Evolutionary conservation across 2,113 vertebrate species (phyloP).

Genomic region (Neodontobutis hainanensis): DNA sequence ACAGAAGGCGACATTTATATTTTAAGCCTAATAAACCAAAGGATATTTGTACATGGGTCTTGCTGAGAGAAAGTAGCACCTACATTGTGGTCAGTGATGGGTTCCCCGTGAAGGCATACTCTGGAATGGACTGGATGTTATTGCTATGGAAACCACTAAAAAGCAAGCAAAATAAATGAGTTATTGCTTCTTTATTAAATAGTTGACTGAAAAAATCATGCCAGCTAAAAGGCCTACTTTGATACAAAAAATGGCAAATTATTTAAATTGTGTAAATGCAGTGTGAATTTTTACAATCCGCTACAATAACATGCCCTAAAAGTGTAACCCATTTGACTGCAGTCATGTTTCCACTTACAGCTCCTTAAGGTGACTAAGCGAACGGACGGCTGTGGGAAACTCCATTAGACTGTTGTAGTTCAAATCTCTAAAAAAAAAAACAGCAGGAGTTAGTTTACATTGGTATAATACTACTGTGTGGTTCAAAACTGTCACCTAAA

Average conservation of each 20-base stretch:
- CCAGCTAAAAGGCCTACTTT: no score
- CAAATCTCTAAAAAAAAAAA: conserved; percentile 62
- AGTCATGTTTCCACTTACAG: conserved; percentile 80
- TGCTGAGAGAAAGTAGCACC: conserved; percentile 54
- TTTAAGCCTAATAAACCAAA: not conserved
- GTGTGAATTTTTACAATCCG: no score
- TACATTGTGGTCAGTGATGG: conserved; percentile 92
- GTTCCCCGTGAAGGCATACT: conserved; percentile 89
- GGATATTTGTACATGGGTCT: not conserved
- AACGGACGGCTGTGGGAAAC: conserved; percentile 84
- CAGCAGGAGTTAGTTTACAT: not conserved
- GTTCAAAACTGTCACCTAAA: no score
- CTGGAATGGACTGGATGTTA: conserved; percentile 91
- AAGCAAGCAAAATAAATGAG: conserved; percentile 12
- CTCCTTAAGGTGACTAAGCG: conserved; percentile 89
- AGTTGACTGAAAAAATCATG: no score
- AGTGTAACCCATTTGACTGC: not conserved
- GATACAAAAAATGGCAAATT: no score
- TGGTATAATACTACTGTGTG: no score
- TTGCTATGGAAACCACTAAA: conserved; percentile 92
- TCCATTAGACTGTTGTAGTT: conserved; percentile 74
- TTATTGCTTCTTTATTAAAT: not conserved
- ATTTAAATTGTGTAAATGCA: no score
- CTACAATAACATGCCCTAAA: not conserved
- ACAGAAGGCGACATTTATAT: conserved; percentile 1